These are phyloP conservation scores for Herminia tarsipennalis DNA, from an alignment of 2,888 invertebrate species.

Conservation along the genomic window DNA sequence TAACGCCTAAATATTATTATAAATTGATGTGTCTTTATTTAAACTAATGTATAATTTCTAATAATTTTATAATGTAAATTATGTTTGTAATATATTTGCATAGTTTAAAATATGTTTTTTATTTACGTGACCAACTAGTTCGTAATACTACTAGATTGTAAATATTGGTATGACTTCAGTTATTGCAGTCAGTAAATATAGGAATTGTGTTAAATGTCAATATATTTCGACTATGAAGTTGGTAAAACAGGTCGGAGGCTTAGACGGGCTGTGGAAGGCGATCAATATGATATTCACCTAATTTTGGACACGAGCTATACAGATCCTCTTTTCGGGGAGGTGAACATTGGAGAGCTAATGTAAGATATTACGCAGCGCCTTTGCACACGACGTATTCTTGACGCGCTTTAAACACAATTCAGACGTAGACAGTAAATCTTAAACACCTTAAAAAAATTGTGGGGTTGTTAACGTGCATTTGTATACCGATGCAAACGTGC, in stretches of 20 bases:
- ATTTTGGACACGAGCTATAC: constrained; percentile 53
- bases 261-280: constrained; percentile 70
- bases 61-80: constrained; percentile 65
- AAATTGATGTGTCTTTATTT: constrained; percentile 39
- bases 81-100: constrained; percentile 74
- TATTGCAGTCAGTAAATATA: not conserved
- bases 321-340: constrained; percentile 56
- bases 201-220: constrained; percentile 61
- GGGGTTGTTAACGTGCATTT: no score
- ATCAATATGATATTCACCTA: constrained; percentile 61
- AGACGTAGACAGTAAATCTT: no score
- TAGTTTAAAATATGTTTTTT: constrained; percentile 54
- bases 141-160: no score
- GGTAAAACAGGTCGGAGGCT: constrained; percentile 62
- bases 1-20: constrained; percentile 25
- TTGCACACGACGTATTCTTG: no score
- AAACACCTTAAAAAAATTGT: no score
- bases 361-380: no score
- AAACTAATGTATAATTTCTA: constrained; percentile 47
- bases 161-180: no score
- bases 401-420: no score
- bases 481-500: no score
- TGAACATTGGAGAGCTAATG: constrained; percentile 69
- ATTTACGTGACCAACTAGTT: constrained; percentile 58
- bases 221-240: constrained; percentile 74